Base-by-base conservation (phyloP, 1,140 invertebrate genomes). In the Bilobella aurantiaca region DNA sequence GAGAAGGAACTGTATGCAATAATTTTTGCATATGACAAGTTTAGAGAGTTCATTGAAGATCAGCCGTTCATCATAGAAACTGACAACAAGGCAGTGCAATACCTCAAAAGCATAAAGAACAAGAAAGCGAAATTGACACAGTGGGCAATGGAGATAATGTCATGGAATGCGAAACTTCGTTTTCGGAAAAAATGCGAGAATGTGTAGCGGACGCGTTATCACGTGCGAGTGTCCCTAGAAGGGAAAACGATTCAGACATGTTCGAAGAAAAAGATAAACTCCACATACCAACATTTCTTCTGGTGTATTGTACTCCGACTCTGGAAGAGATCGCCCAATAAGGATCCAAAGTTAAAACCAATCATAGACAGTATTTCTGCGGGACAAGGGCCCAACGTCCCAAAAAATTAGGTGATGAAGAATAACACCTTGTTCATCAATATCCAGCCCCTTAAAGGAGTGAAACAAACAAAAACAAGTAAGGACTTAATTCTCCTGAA, bases 131-230 rank as follows among this genome's bases (percentile, higher is more conserved):
- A 79, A 32, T 64, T 83, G 14, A 75, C 75, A 2, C 59, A 80
- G 31, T 83, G 81, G 81, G 67, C 77, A 63, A 32, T 81, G 2
- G 74, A 76, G 67, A 67, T 83, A 32, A 77, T 79, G 68, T 77
- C 80, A 66, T 80, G 34, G 12, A 21, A 61, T 14, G 32, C 57
- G 0, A 12, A 30, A 8, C 64, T 68, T 46, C 14, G n/a, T 0
- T 57, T 63, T 23, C 34, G 57, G 8, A 75, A 74, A 63, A 76
- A 78, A 3, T 70, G 63, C 14, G 46, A 58, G 12, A 65, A 69
- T 29, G 64, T 66, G 65, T 66, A 25, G 64, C 64, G 18, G 67
- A 69, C 58, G 58, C 58, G 0, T 28, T 69, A 0, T 69, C 67
- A 0, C 58, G 57, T 53, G 68, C 65, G 59, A 69, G 69, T 0